Evolutionary conservation across 2,888 invertebrate species (phyloP).

Genomic region (Drosophila nigricruria): DNA sequence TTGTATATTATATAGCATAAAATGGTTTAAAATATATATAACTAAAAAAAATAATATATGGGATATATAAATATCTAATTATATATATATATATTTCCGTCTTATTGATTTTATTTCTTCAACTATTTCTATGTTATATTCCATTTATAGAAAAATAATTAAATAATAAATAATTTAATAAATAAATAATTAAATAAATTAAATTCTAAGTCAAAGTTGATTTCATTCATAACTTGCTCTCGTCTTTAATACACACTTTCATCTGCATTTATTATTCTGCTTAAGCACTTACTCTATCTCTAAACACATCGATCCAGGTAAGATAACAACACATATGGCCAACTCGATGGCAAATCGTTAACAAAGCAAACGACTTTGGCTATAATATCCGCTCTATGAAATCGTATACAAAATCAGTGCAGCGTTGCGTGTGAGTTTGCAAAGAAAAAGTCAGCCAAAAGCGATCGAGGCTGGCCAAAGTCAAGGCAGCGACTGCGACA

Average conservation of each 20-base stretch:
- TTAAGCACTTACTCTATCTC: neutral
- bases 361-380: conserved; percentile 16
- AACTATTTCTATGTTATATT: neutral
- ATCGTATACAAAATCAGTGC: conserved; percentile 54
- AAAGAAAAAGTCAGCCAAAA: conserved; percentile 23
- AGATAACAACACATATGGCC: neutral
- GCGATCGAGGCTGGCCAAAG: conserved; percentile 51
- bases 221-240: neutral
- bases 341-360: neutral
- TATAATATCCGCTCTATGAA: neutral
- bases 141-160: no score
- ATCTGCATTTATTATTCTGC: neutral
- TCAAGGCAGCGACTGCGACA: conserved; percentile 60
- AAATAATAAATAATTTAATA: no score
- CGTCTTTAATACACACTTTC: neutral
- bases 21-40: no score
- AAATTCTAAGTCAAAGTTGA: neutral
- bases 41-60: no score
- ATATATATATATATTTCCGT: no score
- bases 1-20: no score
- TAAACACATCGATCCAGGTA: neutral
- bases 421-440: conserved; percentile 67
- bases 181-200: no score
- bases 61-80: no score
- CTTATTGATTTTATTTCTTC: neutral